Percentiles rank a stretch among this genome's conserved stretches.
Conservation (phyloP, 2,797 vertebrate genomes). For the Sibirionetta formosa region DNA sequence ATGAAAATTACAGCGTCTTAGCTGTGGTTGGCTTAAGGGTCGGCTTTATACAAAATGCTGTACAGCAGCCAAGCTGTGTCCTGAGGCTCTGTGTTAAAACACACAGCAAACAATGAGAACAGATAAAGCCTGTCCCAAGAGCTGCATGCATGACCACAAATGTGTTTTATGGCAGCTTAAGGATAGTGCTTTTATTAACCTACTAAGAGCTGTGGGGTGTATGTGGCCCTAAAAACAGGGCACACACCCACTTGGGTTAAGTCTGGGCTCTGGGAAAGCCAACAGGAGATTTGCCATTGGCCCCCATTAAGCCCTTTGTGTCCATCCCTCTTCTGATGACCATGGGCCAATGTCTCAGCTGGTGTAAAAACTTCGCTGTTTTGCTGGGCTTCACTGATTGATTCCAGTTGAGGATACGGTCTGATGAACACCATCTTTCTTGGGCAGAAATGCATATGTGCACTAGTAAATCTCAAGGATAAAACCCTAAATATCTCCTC, state of each 20-base stretch:
- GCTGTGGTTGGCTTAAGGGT: conserved; percentile 64
- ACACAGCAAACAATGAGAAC: conserved; percentile 54
- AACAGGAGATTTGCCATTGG: not conserved
- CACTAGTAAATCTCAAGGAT: not conserved
- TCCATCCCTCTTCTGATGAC: not conserved
- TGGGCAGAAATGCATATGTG: not conserved
- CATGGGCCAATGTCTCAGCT: not conserved
- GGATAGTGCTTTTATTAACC: conserved; percentile 26
- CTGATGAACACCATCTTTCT: not conserved
- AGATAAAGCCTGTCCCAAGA: conserved; percentile 57
- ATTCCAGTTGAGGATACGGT: not conserved
- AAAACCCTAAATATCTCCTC: not conserved
- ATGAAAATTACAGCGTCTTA: conserved; percentile 67
- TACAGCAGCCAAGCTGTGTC: conserved; percentile 51
- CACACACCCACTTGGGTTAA: not conserved
- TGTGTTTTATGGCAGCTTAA: conserved; percentile 26
- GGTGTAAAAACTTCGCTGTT: not conserved
- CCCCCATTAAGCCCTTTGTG: not conserved
- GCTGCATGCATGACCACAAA: conserved; percentile 55
- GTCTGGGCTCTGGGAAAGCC: not conserved
- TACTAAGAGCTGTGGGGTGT: not conserved
- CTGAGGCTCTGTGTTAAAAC: conserved; percentile 60
- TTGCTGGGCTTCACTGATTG: not conserved
- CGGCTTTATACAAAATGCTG: conserved; percentile 62
- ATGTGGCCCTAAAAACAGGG: not conserved